These are phyloP conservation scores for Abscondita cerata DNA, from an alignment of 2,888 invertebrate genomes.

Conservation along the genomic window DNA sequence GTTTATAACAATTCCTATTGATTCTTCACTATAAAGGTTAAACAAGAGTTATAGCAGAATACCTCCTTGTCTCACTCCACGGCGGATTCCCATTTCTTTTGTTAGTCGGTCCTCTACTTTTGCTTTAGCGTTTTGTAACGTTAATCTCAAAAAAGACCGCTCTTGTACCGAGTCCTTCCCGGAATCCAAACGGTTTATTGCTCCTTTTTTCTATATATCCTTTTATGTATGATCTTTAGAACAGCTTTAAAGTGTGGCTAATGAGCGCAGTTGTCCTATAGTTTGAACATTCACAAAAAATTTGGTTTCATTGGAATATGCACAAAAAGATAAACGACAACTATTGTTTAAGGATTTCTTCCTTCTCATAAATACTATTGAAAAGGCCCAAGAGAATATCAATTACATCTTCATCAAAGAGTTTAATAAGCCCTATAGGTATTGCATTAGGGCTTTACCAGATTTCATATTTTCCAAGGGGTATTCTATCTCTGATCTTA, in stretches of 20 bases:
- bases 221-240: conserved; percentile 18
- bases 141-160: conserved; percentile 10
- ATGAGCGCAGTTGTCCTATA: conserved; percentile 24
- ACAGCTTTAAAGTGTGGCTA: conserved; percentile 14
- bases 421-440: conserved; percentile 10
- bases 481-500: conserved; percentile 7
- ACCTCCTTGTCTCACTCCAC: not conserved
- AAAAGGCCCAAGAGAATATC: conserved; percentile 12
- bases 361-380: conserved; percentile 13
- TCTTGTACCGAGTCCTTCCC: conserved; percentile 6
- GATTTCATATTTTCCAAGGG: no score
- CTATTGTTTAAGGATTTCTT: conserved; percentile 15
- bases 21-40: not conserved
- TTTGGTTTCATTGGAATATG: not conserved
- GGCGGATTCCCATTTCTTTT: not conserved
- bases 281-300: not conserved
- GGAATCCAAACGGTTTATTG: conserved; percentile 12
- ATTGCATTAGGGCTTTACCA: conserved; percentile 18
- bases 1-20: not conserved
- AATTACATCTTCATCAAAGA: conserved; percentile 11
- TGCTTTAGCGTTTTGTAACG: conserved; percentile 1
- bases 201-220: not conserved
- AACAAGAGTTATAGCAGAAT: not conserved
- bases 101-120: not conserved
- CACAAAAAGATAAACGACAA: conserved; percentile 14